Evolutionary conservation across 2,797 vertebrate genomes (phyloP).

Genomic region (Octomys mimax): DNA sequence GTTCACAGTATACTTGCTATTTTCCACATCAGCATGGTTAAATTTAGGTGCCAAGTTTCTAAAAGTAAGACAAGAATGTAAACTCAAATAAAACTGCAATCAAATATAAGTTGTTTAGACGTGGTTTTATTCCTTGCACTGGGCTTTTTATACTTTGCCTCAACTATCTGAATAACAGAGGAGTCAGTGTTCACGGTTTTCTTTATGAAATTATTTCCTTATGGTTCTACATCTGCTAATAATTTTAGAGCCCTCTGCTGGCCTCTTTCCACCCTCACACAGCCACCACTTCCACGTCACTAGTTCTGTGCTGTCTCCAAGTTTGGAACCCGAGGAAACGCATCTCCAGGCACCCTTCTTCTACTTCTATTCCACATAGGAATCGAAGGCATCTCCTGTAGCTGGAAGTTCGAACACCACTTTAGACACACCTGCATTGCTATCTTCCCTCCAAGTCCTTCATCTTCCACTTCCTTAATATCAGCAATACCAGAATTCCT

Average conservation of each 20-base stretch:
- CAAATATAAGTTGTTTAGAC: background rate
- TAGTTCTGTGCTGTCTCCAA: background rate
- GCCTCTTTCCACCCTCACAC: background rate
- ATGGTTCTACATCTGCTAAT: background rate
- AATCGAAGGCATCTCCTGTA: background rate
- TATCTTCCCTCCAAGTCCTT: background rate
- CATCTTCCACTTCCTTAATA: background rate
- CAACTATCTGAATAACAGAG: background rate
- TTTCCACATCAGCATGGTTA: background rate
- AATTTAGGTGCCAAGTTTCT: conserved; percentile 83
- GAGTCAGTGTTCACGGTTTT: background rate
- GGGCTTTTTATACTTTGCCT: background rate
- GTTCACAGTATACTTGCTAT: conserved; percentile 52
- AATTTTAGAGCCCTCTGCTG: background rate
- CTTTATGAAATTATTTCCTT: conserved; percentile 1
- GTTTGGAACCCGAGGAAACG: background rate
- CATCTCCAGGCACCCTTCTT: background rate
- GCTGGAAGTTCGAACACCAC: background rate
- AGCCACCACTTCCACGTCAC: background rate
- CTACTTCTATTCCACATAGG: background rate
- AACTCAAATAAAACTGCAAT: conserved; percentile 44
- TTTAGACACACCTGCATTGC: background rate
- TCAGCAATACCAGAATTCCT: background rate
- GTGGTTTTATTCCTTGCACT: background rate
- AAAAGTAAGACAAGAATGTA: conserved; percentile 63